phyloP scores from a whole-genome alignment of 2,113 vertebrate species.

The Odontophorus gujanensis region DNA sequence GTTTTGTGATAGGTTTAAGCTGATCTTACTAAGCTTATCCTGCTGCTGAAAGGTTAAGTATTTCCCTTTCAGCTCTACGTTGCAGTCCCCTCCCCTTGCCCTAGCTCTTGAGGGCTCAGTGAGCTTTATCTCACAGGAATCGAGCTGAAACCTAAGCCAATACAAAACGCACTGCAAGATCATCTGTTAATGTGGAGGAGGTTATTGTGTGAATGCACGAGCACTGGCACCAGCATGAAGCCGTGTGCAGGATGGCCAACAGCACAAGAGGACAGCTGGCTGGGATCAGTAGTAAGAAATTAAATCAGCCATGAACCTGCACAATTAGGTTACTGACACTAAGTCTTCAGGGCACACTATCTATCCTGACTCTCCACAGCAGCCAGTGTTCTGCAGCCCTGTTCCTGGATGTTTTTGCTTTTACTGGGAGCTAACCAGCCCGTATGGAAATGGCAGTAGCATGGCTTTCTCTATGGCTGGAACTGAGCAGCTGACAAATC shows the following conservation, averaged over 20 bases:
- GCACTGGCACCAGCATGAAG: too few species aligned
- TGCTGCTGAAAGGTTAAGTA: not conserved
- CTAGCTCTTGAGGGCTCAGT: not conserved
- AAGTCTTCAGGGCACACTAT: not conserved
- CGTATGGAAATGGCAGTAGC: not conserved
- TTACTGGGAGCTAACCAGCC: not conserved
- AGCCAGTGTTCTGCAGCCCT: not conserved
- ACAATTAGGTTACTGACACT: not conserved
- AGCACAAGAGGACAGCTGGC: not conserved
- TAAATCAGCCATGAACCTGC: not conserved
- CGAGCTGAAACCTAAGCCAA: not conserved
- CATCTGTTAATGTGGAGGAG: not conserved
- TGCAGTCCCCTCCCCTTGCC: not conserved
- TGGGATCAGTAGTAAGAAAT: not conserved
- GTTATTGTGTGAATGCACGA: not conserved
- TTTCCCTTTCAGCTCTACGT: not conserved
- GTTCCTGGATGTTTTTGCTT: not conserved
- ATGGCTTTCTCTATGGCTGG: not conserved
- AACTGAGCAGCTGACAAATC: accelerated
- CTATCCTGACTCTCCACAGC: not conserved
- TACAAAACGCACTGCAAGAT: not conserved
- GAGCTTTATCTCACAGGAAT: not conserved
- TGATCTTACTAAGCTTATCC: not conserved
- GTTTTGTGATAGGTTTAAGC: not conserved
- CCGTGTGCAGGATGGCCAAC: not conserved